Conservation (phyloP, 2,888 invertebrate species). For the Microdon myrmicae region DNA sequence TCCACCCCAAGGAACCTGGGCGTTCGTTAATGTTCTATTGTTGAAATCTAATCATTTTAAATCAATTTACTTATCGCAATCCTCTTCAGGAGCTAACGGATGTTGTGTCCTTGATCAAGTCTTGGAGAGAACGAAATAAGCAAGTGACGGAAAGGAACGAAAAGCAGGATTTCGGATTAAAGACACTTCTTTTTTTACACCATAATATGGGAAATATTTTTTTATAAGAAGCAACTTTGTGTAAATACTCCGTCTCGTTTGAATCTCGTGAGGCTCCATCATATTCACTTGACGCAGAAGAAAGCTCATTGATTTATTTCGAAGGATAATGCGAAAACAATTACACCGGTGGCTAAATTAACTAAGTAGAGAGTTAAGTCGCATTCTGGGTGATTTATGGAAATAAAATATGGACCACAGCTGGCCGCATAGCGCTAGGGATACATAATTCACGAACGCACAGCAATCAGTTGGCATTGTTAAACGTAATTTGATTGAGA, state of each 20-base stretch:
- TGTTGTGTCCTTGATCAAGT: neutral
- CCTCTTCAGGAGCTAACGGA: conserved; percentile 13
- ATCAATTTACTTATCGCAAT: conserved; percentile 39
- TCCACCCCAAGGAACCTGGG: conserved; percentile 9
- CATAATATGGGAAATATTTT: too few relatives aligned
- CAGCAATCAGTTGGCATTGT: too few relatives aligned
- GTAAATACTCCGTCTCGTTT: neutral
- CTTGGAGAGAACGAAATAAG: conserved; percentile 4
- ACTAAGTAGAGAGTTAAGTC: conserved; percentile 6
- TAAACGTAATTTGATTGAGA: too few relatives aligned
- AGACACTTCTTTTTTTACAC: too few relatives aligned
- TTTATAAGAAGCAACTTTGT: conserved; percentile 13
- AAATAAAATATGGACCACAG: conserved; percentile 12
- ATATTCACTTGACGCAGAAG: conserved; percentile 26
- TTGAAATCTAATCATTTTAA: conserved; percentile 45
- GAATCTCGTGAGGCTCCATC: conserved; percentile 6
- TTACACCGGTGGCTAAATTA: conserved; percentile 26
- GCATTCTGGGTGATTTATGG: conserved; percentile 35
- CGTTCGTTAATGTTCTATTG: conserved; percentile 44
- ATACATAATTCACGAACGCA: conserved; percentile 8
- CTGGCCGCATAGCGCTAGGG: conserved; percentile 20
- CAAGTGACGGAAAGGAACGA: neutral
- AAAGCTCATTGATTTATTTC: conserved; percentile 37
- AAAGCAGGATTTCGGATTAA: too few relatives aligned
- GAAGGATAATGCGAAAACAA: conserved; percentile 44